Percentiles rank a stretch among this genome's conserved stretches.
phyloP scores from a whole-genome alignment of 1,140 invertebrate genomes.

The Tetramorium alpestre region DNA sequence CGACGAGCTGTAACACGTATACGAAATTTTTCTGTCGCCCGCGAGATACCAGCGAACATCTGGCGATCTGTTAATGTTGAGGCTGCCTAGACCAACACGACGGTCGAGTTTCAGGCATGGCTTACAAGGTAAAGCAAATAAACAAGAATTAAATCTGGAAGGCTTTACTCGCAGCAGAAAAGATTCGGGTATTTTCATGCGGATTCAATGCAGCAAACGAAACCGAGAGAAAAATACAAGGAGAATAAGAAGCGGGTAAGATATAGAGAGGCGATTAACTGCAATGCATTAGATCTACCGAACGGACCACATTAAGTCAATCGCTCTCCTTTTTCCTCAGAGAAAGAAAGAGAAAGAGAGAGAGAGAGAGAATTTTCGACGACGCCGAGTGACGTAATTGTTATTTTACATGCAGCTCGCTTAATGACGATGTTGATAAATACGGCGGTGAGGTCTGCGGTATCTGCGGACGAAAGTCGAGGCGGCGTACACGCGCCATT shows the following conservation, averaged over 20 bases:
- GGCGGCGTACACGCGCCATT: slow-evolving; percentile 2
- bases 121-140: slow-evolving; percentile 82
- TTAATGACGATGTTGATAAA: neutral
- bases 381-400: slow-evolving; percentile 31
- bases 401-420: neutral
- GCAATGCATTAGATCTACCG: slow-evolving; percentile 38
- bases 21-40: slow-evolving; percentile 81
- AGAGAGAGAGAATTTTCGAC: slow-evolving; percentile 57
- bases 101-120: slow-evolving; percentile 74
- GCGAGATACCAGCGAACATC: slow-evolving; percentile 82
- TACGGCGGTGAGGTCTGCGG: neutral
- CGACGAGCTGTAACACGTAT: slow-evolving; percentile 41
- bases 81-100: slow-evolving; percentile 74
- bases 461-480: neutral
- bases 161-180: slow-evolving; percentile 73
- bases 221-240: neutral
- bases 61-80: slow-evolving; percentile 84
- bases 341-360: neutral
- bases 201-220: slow-evolving; percentile 7
- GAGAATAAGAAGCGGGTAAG: neutral
- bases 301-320: neutral
- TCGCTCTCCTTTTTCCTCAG: neutral
- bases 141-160: slow-evolving; percentile 84
- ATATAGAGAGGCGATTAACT: neutral
- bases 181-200: slow-evolving; percentile 44